These are phyloP conservation scores for Oasisia sp. DNA, from an alignment of 2,888 invertebrate species.

Conservation along the genomic window DNA sequence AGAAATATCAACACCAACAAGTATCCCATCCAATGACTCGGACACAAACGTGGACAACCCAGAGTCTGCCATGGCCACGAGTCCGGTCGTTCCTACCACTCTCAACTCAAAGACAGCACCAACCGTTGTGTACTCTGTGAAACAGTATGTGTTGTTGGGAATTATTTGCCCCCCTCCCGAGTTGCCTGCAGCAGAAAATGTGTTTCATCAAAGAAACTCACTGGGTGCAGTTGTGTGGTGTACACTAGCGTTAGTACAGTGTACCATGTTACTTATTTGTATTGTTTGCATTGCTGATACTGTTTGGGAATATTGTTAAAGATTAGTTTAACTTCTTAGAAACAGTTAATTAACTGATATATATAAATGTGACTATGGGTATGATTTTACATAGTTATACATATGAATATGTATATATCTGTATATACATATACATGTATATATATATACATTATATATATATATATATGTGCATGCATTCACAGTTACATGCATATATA, in stretches of 20 bases:
- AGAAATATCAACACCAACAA: neutral
- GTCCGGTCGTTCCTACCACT: neutral
- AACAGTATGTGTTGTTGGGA: neutral
- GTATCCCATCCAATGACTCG: neutral
- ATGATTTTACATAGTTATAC: conserved; percentile 17
- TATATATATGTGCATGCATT: neutral
- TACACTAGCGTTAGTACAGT: neutral
- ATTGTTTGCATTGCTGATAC: no score
- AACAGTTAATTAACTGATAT: neutral
- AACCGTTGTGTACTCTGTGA: neutral
- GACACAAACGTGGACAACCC: neutral
- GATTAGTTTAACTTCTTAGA: no score
- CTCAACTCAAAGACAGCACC: neutral
- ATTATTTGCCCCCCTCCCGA: neutral
- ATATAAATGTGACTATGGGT: neutral
- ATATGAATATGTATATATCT: neutral
- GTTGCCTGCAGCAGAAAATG: neutral
- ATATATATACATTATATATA: neutral
- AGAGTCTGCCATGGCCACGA: neutral
- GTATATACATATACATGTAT: conserved; percentile 8
- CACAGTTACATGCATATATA: conserved; percentile 20
- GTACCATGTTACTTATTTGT: no score
- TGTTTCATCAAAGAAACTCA: neutral
- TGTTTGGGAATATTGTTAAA: no score
- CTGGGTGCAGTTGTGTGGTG: neutral